Percentiles rank a stretch among this genome's conserved stretches.
Conservation (phyloP, 2,797 vertebrate species). For the Hydrophis major region DNA sequence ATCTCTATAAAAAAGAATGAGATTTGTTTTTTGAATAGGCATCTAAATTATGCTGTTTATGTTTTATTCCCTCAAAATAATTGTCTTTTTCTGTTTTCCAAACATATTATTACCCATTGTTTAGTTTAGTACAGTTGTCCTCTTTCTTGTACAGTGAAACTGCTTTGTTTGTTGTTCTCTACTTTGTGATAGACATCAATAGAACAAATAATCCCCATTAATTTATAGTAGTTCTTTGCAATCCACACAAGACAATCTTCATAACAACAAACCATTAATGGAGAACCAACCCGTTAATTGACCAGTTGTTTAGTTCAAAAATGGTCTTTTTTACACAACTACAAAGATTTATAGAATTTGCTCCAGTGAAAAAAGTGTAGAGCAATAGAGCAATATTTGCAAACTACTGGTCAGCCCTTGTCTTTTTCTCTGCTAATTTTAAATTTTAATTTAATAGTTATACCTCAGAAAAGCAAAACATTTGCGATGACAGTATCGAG, state of each 20-base stretch:
- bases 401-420: not conserved
- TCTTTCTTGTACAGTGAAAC: not conserved
- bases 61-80: not conserved
- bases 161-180: not conserved
- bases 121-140: not conserved
- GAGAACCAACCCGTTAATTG: constrained; percentile 34
- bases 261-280: constrained; percentile 10
- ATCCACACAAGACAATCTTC: constrained; percentile 29
- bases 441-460: not conserved
- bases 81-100: not conserved
- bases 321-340: constrained; percentile 19
- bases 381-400: not conserved
- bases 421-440: not conserved
- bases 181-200: not conserved
- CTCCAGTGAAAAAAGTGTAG: not conserved
- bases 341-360: constrained; percentile 14
- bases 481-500: not conserved
- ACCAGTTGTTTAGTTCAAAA: constrained; percentile 21
- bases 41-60: not conserved
- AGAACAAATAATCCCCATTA: not conserved
- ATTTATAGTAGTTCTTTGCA: not conserved
- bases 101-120: not conserved
- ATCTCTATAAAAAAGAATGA: not conserved
- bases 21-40: not conserved
- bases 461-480: not conserved